phyloP scores from a whole-genome alignment of 2,888 invertebrate genomes.

The Cheilosia scutellata region DNA sequence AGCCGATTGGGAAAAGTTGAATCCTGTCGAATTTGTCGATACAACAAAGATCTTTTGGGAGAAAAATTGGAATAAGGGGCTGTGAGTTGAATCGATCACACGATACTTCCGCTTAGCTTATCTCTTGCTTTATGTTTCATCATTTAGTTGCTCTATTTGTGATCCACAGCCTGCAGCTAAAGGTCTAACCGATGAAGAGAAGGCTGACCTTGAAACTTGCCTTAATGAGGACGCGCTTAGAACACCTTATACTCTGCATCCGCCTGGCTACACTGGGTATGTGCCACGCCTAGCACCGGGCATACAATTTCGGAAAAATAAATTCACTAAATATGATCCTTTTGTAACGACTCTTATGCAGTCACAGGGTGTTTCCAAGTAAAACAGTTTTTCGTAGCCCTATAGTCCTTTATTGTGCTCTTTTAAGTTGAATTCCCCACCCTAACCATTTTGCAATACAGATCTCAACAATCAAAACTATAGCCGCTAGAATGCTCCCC shows the following conservation, averaged over 20 bases:
- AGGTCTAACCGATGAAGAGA: conserved; percentile 47
- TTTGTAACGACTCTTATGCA: conserved; percentile 67
- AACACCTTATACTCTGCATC: conserved; percentile 61
- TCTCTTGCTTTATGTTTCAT: neutral
- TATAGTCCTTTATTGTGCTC: neutral
- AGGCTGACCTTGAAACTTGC: conserved; percentile 34
- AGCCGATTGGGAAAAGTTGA: conserved; percentile 63
- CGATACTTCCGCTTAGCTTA: too few relatives aligned
- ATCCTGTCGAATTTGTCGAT: conserved; percentile 67
- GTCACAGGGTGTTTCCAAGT: conserved; percentile 47
- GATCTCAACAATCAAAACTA: conserved; percentile 73
- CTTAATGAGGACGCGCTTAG: conserved; percentile 52
- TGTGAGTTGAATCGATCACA: conserved; percentile 27
- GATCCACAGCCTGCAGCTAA: conserved; percentile 33
- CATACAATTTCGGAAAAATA: conserved; percentile 54
- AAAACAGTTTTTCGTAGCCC: neutral
- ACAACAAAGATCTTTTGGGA: conserved; percentile 71
- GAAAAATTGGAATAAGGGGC: conserved; percentile 32
- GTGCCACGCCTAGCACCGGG: conserved; percentile 63
- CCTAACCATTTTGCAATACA: conserved; percentile 14
- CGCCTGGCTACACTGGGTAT: conserved; percentile 72
- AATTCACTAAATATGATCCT: conserved; percentile 65
- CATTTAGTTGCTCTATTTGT: conserved; percentile 48
- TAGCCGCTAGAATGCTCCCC: conserved; percentile 79
- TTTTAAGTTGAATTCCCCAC: neutral